Evolutionary conservation across 2,797 vertebrate species (phyloP).

Genomic region (Neomorphus geoffroyi): DNA sequence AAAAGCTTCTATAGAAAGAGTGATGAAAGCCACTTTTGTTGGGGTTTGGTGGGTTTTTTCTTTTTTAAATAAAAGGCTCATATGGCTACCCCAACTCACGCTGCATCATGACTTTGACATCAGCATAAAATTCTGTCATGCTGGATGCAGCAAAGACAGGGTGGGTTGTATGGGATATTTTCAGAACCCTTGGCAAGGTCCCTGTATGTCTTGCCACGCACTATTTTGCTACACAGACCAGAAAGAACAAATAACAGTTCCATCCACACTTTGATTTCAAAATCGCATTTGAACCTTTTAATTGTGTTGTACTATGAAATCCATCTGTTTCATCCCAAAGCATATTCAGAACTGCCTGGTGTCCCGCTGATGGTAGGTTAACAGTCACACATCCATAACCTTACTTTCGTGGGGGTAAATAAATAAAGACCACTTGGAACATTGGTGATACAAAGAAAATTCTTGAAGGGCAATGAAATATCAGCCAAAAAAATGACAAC

Average conservation of each 20-base stretch:
- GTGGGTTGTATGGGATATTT: neutral
- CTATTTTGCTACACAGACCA: neutral
- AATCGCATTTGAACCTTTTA: neutral
- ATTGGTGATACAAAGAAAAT: neutral
- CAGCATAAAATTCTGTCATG: neutral
- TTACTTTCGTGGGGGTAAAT: neutral
- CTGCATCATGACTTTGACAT: neutral
- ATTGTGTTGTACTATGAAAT: neutral
- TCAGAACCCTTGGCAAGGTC: neutral
- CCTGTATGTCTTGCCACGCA: neutral
- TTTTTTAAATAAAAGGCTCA: neutral
- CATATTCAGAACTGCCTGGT: neutral
- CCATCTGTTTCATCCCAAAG: neutral
- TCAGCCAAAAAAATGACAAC: neutral
- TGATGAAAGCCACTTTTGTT: neutral
- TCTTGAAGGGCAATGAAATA: neutral
- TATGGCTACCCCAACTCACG: neutral
- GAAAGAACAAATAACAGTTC: neutral
- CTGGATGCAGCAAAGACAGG: neutral
- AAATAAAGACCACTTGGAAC: neutral
- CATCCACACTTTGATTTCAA: neutral
- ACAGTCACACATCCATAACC: neutral
- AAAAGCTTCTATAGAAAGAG: neutral
- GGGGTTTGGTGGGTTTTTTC: too few species aligned
- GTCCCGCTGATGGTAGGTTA: neutral